Conservation (phyloP, 2,888 invertebrate species). For the Eurytoma adleriae region DNA sequence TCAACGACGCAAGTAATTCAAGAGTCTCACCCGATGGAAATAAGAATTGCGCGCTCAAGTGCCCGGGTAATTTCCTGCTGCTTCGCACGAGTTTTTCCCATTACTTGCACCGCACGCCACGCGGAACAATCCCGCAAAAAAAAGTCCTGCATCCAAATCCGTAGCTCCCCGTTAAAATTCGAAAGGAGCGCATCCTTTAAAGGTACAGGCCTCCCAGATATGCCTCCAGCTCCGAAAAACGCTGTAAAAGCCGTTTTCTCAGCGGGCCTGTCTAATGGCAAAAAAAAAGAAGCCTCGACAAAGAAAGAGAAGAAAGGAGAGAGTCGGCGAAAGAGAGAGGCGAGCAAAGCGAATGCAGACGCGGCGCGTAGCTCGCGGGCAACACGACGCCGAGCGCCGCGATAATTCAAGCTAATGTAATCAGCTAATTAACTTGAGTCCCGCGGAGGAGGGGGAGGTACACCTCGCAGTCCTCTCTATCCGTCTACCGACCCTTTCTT, state of each 20-base stretch:
- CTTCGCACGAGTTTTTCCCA: no score
- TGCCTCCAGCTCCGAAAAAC: neutral
- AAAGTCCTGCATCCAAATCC: no score
- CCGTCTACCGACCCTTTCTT: neutral
- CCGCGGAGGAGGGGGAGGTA: neutral
- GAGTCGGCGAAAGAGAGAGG: neutral
- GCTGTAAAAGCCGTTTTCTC: conserved; percentile 7
- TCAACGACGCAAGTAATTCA: no score
- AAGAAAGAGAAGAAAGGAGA: neutral
- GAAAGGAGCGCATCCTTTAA: neutral
- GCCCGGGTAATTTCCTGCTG: no score
- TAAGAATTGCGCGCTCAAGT: no score
- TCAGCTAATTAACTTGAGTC: conserved; percentile 53
- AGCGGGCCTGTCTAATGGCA: neutral
- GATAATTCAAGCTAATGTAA: conserved; percentile 54
- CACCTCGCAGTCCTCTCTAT: neutral
- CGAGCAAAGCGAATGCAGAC: neutral
- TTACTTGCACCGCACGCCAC: no score
- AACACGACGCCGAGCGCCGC: conserved; percentile 2
- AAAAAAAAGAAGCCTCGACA: neutral
- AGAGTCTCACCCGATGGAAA: no score
- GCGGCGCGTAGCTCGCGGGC: neutral
- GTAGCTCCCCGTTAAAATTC: neutral
- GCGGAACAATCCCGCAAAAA: no score
- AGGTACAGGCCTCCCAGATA: neutral